Evolutionary conservation across 2,888 invertebrate genomes (phyloP).

Genomic region (Harmothoe impar): DNA sequence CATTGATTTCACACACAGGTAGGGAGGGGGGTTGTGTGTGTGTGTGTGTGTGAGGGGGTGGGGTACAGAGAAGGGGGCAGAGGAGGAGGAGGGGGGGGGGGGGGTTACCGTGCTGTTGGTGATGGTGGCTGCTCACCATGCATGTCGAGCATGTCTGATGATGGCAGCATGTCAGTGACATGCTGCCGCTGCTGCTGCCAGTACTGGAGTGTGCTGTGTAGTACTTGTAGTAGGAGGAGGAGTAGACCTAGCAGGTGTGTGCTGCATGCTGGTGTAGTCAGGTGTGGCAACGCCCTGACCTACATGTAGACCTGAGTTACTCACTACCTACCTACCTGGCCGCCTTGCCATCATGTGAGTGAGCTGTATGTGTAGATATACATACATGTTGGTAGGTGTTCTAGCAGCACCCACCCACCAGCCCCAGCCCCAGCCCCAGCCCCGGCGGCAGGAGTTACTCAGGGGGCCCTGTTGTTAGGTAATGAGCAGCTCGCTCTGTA

Average conservation of each 20-base stretch:
- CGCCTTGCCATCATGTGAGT: background rate
- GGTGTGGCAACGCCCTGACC: conserved; percentile 24
- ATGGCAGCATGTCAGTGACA: conserved; percentile 19
- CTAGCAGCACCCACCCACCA: background rate
- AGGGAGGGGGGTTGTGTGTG: background rate
- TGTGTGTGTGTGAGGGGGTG: too few relatives aligned
- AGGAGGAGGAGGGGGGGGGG: too few relatives aligned
- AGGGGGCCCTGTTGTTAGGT: background rate
- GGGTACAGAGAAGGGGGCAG: too few relatives aligned
- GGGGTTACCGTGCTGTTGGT: too few relatives aligned
- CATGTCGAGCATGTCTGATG: background rate
- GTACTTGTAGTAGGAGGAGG: background rate
- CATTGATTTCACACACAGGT: conserved; percentile 27
- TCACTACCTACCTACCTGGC: background rate
- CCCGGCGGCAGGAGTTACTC: too few relatives aligned
- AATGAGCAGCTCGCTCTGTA: background rate
- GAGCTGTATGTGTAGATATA: too few relatives aligned
- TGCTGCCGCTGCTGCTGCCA: background rate
- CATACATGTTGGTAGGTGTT: too few relatives aligned
- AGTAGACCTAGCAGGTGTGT: background rate
- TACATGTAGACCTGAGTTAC: conserved; percentile 5
- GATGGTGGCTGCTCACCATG: background rate
- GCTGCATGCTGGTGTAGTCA: background rate
- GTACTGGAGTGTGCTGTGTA: background rate
- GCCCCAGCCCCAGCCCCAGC: background rate